Conservation (phyloP, 2,113 vertebrate genomes). For the Crotalus viridis region DNA sequence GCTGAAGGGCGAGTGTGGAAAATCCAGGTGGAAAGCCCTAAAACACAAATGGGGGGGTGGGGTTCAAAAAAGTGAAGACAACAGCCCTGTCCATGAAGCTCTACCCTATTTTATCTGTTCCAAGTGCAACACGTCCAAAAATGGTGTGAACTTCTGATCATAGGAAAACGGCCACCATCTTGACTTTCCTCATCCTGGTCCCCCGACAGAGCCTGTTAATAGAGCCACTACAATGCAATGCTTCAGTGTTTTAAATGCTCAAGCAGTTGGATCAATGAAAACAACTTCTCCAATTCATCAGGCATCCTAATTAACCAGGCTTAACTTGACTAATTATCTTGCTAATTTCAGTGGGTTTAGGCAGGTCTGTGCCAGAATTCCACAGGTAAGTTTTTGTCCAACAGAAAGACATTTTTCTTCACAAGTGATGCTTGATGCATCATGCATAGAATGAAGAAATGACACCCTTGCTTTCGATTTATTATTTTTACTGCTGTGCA, state of each 20-base stretch:
- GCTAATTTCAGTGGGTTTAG: not conserved
- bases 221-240: not conserved
- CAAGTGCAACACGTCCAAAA: not conserved
- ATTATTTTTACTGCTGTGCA: not conserved
- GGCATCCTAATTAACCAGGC: not conserved
- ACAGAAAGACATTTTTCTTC: not conserved
- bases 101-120: not conserved
- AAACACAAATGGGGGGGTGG: slow-evolving; percentile 12
- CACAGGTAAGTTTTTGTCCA: not conserved
- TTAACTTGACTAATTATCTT: not conserved
- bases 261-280: not conserved
- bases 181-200: not conserved
- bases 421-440: not conserved
- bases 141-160: not conserved
- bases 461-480: not conserved
- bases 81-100: not conserved
- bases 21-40: slow-evolving; percentile 89
- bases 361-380: not conserved
- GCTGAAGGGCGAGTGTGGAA: slow-evolving; percentile 86
- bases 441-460: not conserved
- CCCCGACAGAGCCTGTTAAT: not conserved
- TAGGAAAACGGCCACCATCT: not conserved
- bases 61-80: not conserved
- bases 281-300: not conserved
- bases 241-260: not conserved